Base-by-base conservation (phyloP, 2,113 vertebrate species). In the Bos indicus region DNA sequence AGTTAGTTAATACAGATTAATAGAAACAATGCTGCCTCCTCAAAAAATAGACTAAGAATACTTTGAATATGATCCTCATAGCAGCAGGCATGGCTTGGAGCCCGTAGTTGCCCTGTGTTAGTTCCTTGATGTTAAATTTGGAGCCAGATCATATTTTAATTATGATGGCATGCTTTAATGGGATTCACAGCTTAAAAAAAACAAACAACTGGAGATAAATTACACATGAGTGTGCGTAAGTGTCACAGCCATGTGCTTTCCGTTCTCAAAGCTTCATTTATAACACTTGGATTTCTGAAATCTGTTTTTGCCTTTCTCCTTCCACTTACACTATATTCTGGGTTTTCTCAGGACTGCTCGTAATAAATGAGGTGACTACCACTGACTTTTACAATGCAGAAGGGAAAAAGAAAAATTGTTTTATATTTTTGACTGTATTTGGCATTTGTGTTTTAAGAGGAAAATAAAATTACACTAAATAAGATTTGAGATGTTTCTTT, bases 101-200 rank as follows among this genome's bases (percentile, higher is more conserved):
- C 78, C 78, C 6, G 1, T 30, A 3, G 16, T 40, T 67, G 59
- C 26, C 81, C 71, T 43, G 6, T 36, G 56, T 64, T 40, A 26
- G 60, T 74, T 90, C 40, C 46, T 7, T 25, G 40, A 84, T 83
- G 89, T 91, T 94, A 28, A 67, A 80, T 96, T 97, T 91, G 93
- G 96, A 94, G 54, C n/a, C 60, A 84, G 78, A 92, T 91, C 86
- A 36, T 16, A 67, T 94, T 97, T 95, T 81, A 86, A 93, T 97
- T 92, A 43, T 23, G 40, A 62, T 80, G 89, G 78, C 33, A 26
- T 33, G 57, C 56, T 33, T 81, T 90, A 43, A 71, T 77, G 48
- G 87, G 28, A 97, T 77, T 87, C 60, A 52, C 16, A 93, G 77
- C 77, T 89, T 94, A 4, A 91, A 95, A 83, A 83, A 92, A 87